phyloP scores from a whole-genome alignment of 2,888 invertebrate genomes.

The Caenorhabditis sp. region DNA sequence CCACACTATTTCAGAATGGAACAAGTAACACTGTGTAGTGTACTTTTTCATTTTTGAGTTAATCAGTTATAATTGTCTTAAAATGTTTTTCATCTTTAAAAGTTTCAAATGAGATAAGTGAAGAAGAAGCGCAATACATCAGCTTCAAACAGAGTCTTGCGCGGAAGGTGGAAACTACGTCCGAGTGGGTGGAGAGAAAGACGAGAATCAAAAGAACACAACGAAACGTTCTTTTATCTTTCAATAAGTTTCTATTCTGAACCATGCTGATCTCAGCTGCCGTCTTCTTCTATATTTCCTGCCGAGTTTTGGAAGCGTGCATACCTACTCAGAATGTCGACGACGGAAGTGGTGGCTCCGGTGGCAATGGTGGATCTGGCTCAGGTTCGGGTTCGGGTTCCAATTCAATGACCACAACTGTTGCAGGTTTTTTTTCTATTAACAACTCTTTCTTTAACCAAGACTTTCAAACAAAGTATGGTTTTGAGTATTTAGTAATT shows the following conservation, averaged over 20 bases:
- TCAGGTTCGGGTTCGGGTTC: neutral
- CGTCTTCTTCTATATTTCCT: neutral
- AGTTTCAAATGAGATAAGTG: neutral
- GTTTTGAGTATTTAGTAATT: too few relatives aligned
- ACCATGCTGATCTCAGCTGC: neutral
- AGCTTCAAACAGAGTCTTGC: neutral
- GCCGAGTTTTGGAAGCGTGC: neutral
- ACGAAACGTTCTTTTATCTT: neutral
- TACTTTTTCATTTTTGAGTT: too few relatives aligned
- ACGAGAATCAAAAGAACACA: neutral
- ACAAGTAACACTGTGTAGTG: too few relatives aligned
- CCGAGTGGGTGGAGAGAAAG: neutral
- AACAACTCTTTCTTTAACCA: too few relatives aligned
- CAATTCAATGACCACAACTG: too few relatives aligned
- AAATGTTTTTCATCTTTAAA: too few relatives aligned
- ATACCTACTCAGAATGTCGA: conserved; percentile 36
- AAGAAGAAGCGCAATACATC: neutral
- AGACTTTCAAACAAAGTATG: too few relatives aligned
- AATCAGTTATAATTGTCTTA: too few relatives aligned
- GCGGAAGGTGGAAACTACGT: conserved; percentile 1
- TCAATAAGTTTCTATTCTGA: neutral
- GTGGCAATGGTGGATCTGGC: neutral
- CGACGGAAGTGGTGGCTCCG: too few relatives aligned
- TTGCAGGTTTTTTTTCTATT: too few relatives aligned
- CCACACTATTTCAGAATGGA: too few relatives aligned